Evolutionary conservation across 2,797 vertebrate species (phyloP), one percentile per base, ranked within the genome.

Genomic region (Strix occidentalis): DNA sequence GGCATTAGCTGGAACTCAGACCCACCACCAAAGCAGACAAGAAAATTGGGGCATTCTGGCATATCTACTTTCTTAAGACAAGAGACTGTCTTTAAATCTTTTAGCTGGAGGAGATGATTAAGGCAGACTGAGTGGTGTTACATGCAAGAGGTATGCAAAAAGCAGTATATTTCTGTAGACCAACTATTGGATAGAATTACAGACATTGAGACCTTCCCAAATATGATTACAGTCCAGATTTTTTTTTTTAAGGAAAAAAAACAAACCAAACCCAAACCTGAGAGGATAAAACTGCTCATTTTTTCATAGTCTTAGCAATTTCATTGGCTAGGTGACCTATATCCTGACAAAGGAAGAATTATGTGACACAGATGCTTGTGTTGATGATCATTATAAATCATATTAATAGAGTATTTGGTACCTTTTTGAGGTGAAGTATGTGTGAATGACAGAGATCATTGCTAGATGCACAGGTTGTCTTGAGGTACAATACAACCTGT

Each of bases 81-180:
- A 58, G 78, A 97, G 84, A 89, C 37, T 92, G 70, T 33, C 85
- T 95, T 96, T 90, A 97, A 96, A 91, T 54, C 89, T 96, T 95
- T 92, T 96, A 82, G 31, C 82, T 96, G 84, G 84, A 96, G 92
- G 87, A 97, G 91, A 94, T 88, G 66, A 97, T 96, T 96, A 95
- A 87, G 83, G 91, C 92, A 95, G 82, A 90, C 60, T 63, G 48
- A 72, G 77, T 68, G 68, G 76, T 71, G 77, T 66, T 91, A 81
- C 10, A 21, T 76, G 76, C 88, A 95, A 96, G 72, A 75, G 57
- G 39, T 69, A 79, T 87, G 84, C 54, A 93, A 92, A 94, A 89
- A 91, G 39, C 56, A 82, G 0, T 45, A 68, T 16, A 26, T 81
- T 87, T 50, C 68, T 63, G 7, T 51, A 88, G 82, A 82, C 65